Percentiles rank a stretch among this genome's conserved stretches.
Conservation (phyloP, 1,140 invertebrate species). For the Drosophila trapezifrons region DNA sequence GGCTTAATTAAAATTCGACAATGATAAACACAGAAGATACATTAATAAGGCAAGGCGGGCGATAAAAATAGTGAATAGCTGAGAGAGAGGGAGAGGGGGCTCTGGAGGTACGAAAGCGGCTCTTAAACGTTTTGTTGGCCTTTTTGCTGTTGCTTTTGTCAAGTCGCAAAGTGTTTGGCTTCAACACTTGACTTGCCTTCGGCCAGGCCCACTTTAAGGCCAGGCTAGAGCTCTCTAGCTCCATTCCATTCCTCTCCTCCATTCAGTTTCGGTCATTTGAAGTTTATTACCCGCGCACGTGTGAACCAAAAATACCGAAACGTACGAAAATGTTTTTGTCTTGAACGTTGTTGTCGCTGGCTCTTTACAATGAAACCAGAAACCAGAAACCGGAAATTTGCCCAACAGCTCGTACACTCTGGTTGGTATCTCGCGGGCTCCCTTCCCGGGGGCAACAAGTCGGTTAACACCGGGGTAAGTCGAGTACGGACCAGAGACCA, state of each 20-base stretch:
- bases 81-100: neutral
- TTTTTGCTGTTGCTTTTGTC: conserved; percentile 11
- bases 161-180: conserved; percentile 51
- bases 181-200: conserved; percentile 54
- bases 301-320: conserved; percentile 81
- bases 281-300: conserved; percentile 80
- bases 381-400: conserved; percentile 68
- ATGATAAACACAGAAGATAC: conserved; percentile 77
- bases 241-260: conserved; percentile 4
- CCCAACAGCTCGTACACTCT: conserved; percentile 36
- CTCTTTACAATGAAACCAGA: conserved; percentile 72
- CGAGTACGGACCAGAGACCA: conserved; percentile 17
- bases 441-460: neutral
- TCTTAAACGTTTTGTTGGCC: conserved; percentile 48
- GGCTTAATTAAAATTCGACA: conserved; percentile 80
- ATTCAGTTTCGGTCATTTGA: conserved; percentile 76
- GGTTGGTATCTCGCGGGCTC: neutral
- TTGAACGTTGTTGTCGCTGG: conserved; percentile 14
- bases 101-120: conserved; percentile 13
- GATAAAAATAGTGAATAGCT: conserved; percentile 54
- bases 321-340: conserved; percentile 58
- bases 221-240: conserved; percentile 6
- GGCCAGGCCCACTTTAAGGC: conserved; percentile 47
- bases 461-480: conserved; percentile 33
- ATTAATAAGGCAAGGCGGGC: conserved; percentile 65